Conservation (phyloP, 1,140 invertebrate species). For the Psix sp. region DNA sequence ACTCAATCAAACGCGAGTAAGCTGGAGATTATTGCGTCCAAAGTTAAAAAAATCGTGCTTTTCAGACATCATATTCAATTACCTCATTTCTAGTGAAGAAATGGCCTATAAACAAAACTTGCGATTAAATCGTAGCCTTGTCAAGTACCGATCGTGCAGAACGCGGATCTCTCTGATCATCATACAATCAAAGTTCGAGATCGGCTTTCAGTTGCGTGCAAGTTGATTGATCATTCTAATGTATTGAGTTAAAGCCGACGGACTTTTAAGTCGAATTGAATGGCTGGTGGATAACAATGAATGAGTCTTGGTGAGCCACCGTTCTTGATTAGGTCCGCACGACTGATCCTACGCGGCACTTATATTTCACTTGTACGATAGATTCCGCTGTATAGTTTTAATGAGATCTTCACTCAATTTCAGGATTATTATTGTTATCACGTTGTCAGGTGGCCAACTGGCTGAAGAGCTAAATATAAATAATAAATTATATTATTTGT, state of each 20-base stretch:
- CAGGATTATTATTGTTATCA: slow-evolving; percentile 66
- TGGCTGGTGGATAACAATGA: slow-evolving; percentile 33
- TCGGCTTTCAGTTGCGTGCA: slow-evolving; percentile 19
- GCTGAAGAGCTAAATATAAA: slow-evolving; percentile 63
- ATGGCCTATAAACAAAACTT: slow-evolving; percentile 35
- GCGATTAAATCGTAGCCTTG: slow-evolving; percentile 53
- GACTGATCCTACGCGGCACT: slow-evolving; percentile 75
- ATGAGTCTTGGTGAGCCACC: slow-evolving; percentile 44
- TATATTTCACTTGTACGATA: slow-evolving; percentile 66
- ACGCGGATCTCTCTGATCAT: slow-evolving; percentile 22
- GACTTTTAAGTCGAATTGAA: slow-evolving; percentile 30
- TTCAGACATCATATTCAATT: slow-evolving; percentile 31
- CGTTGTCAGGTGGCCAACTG: slow-evolving; percentile 63
- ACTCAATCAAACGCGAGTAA: slow-evolving; percentile 29
- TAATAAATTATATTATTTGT: slow-evolving; percentile 73
- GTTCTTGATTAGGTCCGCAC: slow-evolving; percentile 71
- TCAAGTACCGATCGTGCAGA: slow-evolving; percentile 23
- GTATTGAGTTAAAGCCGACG: not conserved
- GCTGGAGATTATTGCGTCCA: slow-evolving; percentile 43
- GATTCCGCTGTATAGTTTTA: slow-evolving; percentile 53
- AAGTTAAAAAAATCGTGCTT: slow-evolving; percentile 21
- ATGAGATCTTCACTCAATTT: slow-evolving; percentile 52
- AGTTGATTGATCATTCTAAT: not conserved
- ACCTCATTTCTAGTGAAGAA: slow-evolving; percentile 29
- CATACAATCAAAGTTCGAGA: slow-evolving; percentile 32